Evolutionary conservation across 2,113 vertebrate genomes (phyloP).

Genomic region (Panthera tigris): DNA sequence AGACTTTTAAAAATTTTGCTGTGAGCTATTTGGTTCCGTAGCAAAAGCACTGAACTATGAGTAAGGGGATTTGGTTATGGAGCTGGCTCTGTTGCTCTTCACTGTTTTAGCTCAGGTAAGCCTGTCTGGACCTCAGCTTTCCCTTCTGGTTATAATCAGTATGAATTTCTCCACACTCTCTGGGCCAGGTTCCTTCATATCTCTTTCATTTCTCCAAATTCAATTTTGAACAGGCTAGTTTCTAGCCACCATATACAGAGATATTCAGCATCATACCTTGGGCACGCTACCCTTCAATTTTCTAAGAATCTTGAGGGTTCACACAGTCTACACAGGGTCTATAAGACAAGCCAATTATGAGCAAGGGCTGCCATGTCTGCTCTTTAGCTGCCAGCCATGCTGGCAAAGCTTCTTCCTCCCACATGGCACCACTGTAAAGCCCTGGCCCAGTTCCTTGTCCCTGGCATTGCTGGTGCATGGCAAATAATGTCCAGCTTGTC

Average conservation of each 20-base stretch:
- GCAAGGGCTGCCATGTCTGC: background rate
- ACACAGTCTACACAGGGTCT: background rate
- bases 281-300: background rate
- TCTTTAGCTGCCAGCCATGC: background rate
- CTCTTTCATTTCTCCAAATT: slow-evolving; percentile 8
- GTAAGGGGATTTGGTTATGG: background rate
- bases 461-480: background rate
- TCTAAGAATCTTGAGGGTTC: background rate
- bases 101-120: background rate
- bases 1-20: background rate
- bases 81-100: background rate
- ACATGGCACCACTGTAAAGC: background rate
- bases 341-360: background rate
- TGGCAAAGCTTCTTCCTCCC: background rate
- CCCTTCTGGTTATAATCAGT: background rate
- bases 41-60: background rate
- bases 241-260: background rate
- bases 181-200: background rate
- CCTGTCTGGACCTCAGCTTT: background rate
- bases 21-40: background rate
- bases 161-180: background rate
- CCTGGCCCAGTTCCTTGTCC: background rate
- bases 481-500: slow-evolving; percentile 42
- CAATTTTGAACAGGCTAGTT: background rate
- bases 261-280: background rate